A percentile compares a stretch with the other conserved stretches of the same genome.
These are phyloP conservation scores for Drosophila tristis DNA, from an alignment of 1,140 invertebrate species.

Conservation along the genomic window DNA sequence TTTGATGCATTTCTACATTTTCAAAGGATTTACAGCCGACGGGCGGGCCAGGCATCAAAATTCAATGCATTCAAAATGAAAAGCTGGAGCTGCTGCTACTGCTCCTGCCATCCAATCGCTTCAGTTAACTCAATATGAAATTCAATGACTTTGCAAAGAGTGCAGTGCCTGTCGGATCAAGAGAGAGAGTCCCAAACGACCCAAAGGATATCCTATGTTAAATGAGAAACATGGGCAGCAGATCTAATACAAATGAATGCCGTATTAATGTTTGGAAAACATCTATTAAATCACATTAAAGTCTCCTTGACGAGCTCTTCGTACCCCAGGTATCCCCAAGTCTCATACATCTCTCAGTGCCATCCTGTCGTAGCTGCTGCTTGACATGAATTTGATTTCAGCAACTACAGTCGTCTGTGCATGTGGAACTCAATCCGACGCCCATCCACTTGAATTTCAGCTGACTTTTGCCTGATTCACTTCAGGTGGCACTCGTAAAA, in stretches of 20 bases:
- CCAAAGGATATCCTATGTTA: too few species aligned
- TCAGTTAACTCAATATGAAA: constrained; percentile 13
- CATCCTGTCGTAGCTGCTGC: neutral
- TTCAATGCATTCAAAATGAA: constrained; percentile 68
- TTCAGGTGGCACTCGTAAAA: constrained; percentile 29
- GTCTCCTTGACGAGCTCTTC: too few species aligned
- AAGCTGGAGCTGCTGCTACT: constrained; percentile 25
- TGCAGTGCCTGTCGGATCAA: too few species aligned
- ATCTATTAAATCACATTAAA: too few species aligned
- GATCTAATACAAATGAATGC: too few species aligned
- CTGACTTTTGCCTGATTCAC: constrained; percentile 33
- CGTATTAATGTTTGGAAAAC: too few species aligned
- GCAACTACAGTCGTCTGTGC: constrained; percentile 21
- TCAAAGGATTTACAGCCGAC: constrained; percentile 32
- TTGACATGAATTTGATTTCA: constrained; percentile 42
- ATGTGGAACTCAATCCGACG: constrained; percentile 21
- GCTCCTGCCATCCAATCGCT: constrained; percentile 17
- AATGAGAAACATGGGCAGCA: too few species aligned
- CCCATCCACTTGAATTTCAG: constrained; percentile 12
- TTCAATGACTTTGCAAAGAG: too few species aligned
- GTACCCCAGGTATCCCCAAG: neutral
- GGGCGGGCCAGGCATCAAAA: constrained; percentile 40
- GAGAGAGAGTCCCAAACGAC: too few species aligned
- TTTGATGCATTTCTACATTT: constrained; percentile 42
- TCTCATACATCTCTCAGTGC: neutral